These are phyloP conservation scores for Oscheius sp. DNA, from an alignment of 2,888 invertebrate genomes.

Conservation along the genomic window DNA sequence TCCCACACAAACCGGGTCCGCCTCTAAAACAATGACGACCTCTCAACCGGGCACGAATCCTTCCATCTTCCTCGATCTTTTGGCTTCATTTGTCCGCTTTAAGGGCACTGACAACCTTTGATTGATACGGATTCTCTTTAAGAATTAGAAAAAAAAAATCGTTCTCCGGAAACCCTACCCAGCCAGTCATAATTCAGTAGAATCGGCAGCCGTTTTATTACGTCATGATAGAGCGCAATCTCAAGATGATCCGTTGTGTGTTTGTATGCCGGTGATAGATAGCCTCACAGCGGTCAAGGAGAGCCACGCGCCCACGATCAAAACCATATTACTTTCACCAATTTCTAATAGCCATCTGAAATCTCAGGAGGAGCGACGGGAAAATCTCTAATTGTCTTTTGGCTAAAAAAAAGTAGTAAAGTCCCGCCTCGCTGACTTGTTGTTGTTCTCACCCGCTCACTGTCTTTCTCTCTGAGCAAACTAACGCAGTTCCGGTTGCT, in stretches of 20 bases:
- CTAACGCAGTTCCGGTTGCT: too few species aligned
- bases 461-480: too few species aligned
- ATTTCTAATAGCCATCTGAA: neutral
- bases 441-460: too few species aligned
- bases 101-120: too few species aligned
- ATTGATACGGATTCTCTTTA: too few species aligned
- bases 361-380: neutral
- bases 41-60: neutral
- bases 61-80: neutral
- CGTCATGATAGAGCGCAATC: neutral
- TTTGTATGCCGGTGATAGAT: neutral
- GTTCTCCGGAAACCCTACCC: neutral
- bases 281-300: conserved; percentile 4
- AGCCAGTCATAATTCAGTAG: neutral
- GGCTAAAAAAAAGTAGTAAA: neutral
- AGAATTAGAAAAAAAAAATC: neutral
- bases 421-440: too few species aligned
- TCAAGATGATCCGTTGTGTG: neutral
- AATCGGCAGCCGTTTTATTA: neutral
- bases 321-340: neutral
- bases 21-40: neutral
- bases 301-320: neutral
- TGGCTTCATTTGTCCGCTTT: too few species aligned
- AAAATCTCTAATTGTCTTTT: neutral
- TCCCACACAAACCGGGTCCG: conserved; percentile 15